Conservation (phyloP, 2,888 invertebrate species). For the Tachystola acroxantha region DNA sequence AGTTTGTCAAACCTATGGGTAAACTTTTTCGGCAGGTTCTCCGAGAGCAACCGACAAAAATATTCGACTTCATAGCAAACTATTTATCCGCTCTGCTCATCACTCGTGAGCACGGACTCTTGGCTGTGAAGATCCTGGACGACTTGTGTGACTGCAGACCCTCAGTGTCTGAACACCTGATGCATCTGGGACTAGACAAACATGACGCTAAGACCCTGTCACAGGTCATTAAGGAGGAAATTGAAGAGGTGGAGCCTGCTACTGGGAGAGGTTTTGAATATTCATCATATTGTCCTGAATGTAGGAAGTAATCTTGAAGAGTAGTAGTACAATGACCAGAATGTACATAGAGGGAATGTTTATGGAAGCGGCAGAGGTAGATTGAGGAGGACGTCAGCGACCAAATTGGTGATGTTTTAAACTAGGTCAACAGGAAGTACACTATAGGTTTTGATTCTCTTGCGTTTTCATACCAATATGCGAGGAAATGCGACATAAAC, state of each 20-base stretch:
- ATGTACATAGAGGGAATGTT: too few species aligned
- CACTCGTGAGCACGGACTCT: conserved; percentile 79
- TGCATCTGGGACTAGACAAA: conserved; percentile 37
- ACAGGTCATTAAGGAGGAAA: conserved; percentile 49
- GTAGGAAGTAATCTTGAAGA: too few species aligned
- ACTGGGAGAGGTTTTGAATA: conserved; percentile 48
- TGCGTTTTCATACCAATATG: too few species aligned
- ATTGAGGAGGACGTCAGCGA: too few species aligned
- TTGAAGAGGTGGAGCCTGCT: conserved; percentile 38
- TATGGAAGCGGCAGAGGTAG: too few species aligned
- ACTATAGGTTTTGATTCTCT: too few species aligned
- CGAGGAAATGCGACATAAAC: too few species aligned
- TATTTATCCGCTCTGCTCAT: conserved; percentile 84
- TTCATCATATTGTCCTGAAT: not conserved
- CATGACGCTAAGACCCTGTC: conserved; percentile 33
- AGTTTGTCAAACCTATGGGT: too few species aligned
- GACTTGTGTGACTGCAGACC: conserved; percentile 66
- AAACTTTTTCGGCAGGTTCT: too few species aligned
- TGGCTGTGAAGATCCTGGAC: conserved; percentile 58
- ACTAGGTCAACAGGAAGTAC: too few species aligned
- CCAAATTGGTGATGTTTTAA: too few species aligned
- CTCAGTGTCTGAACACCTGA: conserved; percentile 52
- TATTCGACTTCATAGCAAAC: conserved; percentile 84
- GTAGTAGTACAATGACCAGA: too few species aligned
- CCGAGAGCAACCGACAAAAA: conserved; percentile 81